Conservation (phyloP, 2,797 vertebrate species). For the Hippopotamyrus pictus region DNA sequence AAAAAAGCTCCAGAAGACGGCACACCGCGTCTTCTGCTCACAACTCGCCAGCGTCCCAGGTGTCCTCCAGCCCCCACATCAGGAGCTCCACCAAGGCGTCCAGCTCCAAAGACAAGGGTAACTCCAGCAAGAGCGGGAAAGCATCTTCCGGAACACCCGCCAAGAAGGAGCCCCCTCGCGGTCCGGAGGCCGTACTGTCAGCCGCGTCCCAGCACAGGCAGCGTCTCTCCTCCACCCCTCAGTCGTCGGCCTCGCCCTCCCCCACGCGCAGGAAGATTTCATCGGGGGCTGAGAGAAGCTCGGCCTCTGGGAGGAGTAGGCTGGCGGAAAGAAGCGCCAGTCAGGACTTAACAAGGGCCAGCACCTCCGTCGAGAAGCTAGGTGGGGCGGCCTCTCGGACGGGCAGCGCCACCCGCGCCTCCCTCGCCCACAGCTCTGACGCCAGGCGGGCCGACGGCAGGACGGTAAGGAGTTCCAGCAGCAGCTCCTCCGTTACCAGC, state of each 20-base stretch:
- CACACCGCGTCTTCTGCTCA: constrained; percentile 63
- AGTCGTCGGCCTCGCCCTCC: constrained; percentile 63
- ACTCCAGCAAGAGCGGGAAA: constrained; percentile 62
- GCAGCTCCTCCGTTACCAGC: constrained; percentile 85
- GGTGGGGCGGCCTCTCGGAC: constrained; percentile 45
- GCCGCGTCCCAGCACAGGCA: constrained; percentile 65
- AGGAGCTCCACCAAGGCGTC: constrained; percentile 70
- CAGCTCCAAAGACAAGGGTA: constrained; percentile 70
- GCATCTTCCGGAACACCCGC: constrained; percentile 62
- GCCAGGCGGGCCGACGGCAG: constrained; percentile 55
- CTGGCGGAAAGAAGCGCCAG: constrained; percentile 75
- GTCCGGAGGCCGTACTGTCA: constrained; percentile 30
- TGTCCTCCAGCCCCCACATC: constrained; percentile 61
- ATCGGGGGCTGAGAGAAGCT: constrained; percentile 46
- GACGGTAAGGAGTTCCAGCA: constrained; percentile 75
- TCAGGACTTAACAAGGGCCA: constrained; percentile 76
- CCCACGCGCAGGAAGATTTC: constrained; percentile 61
- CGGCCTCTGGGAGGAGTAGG: constrained; percentile 60
- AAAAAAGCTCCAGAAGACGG: constrained; percentile 71
- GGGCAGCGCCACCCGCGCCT: constrained; percentile 50
- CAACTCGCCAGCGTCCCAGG: constrained; percentile 61
- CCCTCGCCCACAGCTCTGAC: constrained; percentile 60
- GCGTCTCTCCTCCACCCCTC: constrained; percentile 57
- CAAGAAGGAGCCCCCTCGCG: constrained; percentile 59
- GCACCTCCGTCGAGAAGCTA: constrained; percentile 67